Evolutionary conservation across 2,797 vertebrate genomes (phyloP).

Genomic region (Cryptoprocta ferox): DNA sequence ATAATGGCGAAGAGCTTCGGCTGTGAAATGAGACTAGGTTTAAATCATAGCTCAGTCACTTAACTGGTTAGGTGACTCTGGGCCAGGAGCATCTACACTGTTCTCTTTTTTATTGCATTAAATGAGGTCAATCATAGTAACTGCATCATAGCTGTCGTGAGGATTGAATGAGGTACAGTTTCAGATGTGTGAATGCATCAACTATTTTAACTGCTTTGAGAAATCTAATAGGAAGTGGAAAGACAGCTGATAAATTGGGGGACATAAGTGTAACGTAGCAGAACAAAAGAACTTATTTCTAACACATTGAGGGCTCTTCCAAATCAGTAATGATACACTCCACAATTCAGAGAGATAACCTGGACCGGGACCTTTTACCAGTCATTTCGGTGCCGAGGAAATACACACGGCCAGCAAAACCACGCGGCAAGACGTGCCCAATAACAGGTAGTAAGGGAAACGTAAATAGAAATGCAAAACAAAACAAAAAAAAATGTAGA

Average conservation of each 20-base stretch:
- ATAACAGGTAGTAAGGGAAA: neutral
- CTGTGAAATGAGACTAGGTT: neutral
- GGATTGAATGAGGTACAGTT: neutral
- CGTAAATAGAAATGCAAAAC: neutral
- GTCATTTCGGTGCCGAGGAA: neutral
- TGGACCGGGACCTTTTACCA: neutral
- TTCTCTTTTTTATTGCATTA: neutral
- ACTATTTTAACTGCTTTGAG: neutral
- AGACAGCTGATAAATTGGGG: neutral
- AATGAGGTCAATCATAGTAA: neutral
- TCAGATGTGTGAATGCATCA: too few species aligned
- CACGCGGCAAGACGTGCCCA: neutral
- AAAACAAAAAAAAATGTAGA: neutral
- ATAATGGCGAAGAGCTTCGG: neutral
- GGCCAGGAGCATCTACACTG: neutral
- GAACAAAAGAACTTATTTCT: neutral
- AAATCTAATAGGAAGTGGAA: neutral
- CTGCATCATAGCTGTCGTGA: neutral
- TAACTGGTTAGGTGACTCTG: neutral
- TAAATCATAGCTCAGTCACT: neutral
- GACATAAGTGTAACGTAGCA: neutral
- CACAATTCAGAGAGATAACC: neutral
- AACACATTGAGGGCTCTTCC: neutral
- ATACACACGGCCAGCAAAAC: neutral
- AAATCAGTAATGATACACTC: neutral